Percentiles rank a stretch among this genome's conserved stretches.
phyloP scores from a whole-genome alignment of 2,888 invertebrate genomes.

The Kuschelorhynchus macadamiae region DNA sequence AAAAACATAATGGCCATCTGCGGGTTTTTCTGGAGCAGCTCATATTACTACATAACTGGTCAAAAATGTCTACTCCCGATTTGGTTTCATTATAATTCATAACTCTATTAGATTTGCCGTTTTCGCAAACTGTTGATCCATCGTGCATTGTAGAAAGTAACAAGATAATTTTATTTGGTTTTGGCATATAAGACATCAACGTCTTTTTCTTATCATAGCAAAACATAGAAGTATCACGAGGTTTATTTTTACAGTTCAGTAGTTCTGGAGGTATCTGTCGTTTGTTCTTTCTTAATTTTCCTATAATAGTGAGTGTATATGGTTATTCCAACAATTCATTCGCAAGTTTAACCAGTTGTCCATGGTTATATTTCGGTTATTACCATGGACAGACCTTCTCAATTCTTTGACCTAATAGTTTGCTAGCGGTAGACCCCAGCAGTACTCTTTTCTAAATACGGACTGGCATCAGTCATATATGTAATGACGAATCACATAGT shows the following conservation, averaged over 20 bases:
- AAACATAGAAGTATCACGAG: conserved; percentile 19
- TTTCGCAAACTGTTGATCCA: conserved; percentile 21
- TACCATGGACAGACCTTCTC: conserved; percentile 52
- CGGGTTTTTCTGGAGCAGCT: conserved; percentile 35
- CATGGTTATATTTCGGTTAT: conserved; percentile 45
- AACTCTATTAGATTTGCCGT: conserved; percentile 31
- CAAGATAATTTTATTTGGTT: conserved; percentile 54
- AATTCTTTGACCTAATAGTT: too few relatives aligned
- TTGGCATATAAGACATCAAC: conserved; percentile 54
- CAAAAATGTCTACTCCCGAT: conserved; percentile 36
- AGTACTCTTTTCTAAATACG: too few relatives aligned
- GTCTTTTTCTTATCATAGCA: conserved; percentile 41
- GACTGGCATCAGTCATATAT: too few relatives aligned
- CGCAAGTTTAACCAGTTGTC: conserved; percentile 63
- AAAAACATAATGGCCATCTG: conserved; percentile 32
- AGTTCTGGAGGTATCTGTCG: conserved; percentile 59
- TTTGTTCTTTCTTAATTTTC: conserved; percentile 59
- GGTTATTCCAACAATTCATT: conserved; percentile 57
- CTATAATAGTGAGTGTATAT: conserved; percentile 59
- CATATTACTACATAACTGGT: conserved; percentile 34
- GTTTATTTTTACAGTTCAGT: conserved; percentile 17
- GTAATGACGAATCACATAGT: too few relatives aligned
- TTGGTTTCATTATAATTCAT: conserved; percentile 36
- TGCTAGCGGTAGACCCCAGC: too few relatives aligned
- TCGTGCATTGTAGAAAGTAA: conserved; percentile 52